Percentiles rank a stretch among this genome's conserved stretches.
Conservation (phyloP, 2,888 invertebrate species). For the Byasa hedistus region DNA sequence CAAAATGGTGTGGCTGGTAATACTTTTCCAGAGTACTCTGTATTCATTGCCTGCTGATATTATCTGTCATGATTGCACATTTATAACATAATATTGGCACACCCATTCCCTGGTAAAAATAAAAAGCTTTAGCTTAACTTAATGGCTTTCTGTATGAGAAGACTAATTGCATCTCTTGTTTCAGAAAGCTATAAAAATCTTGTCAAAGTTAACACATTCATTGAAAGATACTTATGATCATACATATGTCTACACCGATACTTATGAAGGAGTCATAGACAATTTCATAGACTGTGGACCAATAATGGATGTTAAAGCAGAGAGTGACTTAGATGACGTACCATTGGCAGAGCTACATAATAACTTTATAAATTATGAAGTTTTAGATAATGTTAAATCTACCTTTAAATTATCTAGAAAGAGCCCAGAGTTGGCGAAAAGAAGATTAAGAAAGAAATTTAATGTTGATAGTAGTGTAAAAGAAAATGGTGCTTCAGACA, state of each 20-base stretch:
- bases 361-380: constrained; percentile 31
- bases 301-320: constrained; percentile 34
- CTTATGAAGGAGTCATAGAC: constrained; percentile 33
- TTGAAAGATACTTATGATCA: constrained; percentile 35
- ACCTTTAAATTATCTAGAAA: constrained; percentile 20
- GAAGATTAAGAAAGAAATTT: constrained; percentile 31
- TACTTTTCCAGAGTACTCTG: too few relatives aligned
- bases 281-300: constrained; percentile 54
- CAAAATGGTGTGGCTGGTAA: too few relatives aligned
- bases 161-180: constrained; percentile 4
- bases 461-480: constrained; percentile 30
- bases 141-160: too few relatives aligned
- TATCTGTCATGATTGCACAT: too few relatives aligned
- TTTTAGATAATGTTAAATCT: constrained; percentile 16
- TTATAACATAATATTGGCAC: too few relatives aligned
- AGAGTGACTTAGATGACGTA: constrained; percentile 48
- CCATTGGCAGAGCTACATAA: constrained; percentile 47
- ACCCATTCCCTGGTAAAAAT: too few relatives aligned
- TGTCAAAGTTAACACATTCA: constrained; percentile 40
- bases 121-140: too few relatives aligned
- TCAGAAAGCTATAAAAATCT: constrained; percentile 32
- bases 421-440: constrained; percentile 27
- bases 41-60: too few relatives aligned
- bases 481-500: constrained; percentile 17
- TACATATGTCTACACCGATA: constrained; percentile 27